Base-by-base conservation (phyloP, 2,888 invertebrate genomes). In the Stegana nigrithorax region DNA sequence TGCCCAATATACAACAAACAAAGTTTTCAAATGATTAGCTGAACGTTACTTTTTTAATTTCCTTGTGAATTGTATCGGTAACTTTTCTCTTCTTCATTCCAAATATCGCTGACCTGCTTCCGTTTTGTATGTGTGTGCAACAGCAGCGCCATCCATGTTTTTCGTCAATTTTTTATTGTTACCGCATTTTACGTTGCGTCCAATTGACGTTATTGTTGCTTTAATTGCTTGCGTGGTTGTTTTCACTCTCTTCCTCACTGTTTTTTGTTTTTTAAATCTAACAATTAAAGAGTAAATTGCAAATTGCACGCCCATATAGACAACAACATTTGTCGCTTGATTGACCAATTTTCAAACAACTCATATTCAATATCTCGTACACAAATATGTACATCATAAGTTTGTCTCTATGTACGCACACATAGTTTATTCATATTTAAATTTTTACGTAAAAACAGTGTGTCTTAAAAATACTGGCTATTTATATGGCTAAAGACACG, bases 281-380 rank as follows among this genome's bases (percentile, higher is more conserved):
- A 60, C 47, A 50, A 39, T 10, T 39, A 17, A 5, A 14, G 14
- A 8, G 39, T 39, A 29, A 39, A 39, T 4, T 39, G 39, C 39
- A 39, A 10, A 39, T 12, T 39, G 27, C 10, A 44, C 26, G 26
- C 39, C 65, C 67, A 64, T 70, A n/a, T n/a, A 74, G 73, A 67
- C 65, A 67, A 67, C 68, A 67, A 77, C 78, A 75, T 73, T 75
- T 75, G 70, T 66, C 73, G 67, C 67, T 72, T 72, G 75, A 78
- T 77, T 77, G 75, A 68, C 73, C 78, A 78, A 75, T 75, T 77
- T 78, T 60, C 66, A 56, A 39, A n/a, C 32, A 70, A 72, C 66
- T 62, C 69, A 60, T 65, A 67, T 66, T 62, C 63, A 70, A 70
- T 50, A 71, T 66, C n/a, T n/a, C n/a, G n/a, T n/a, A n/a, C n/a